Conservation (phyloP, 2,888 invertebrate genomes). For the Lasioglossum marginatum region DNA sequence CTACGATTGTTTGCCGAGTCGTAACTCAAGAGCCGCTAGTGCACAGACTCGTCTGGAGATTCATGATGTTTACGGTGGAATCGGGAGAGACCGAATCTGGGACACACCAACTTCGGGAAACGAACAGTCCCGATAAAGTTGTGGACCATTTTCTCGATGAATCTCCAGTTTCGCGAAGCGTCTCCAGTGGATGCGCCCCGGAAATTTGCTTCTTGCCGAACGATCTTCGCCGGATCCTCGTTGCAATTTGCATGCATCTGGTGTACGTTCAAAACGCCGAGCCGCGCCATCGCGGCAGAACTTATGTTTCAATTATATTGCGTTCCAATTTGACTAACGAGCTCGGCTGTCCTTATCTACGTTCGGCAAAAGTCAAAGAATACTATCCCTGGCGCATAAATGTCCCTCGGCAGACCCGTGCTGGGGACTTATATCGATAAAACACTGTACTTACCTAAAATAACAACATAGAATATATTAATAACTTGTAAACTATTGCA, state of each 20-base stretch:
- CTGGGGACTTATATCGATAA: too few relatives aligned
- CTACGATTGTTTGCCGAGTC: conserved; percentile 29
- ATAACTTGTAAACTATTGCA: too few relatives aligned
- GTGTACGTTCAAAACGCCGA: background rate
- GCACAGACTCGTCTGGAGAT: background rate
- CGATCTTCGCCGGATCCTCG: background rate
- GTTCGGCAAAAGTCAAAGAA: too few relatives aligned
- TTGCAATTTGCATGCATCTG: background rate
- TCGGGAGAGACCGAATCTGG: background rate
- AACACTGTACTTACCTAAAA: too few relatives aligned
- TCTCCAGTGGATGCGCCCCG: background rate
- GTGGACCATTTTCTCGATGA: background rate
- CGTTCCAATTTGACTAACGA: too few relatives aligned
- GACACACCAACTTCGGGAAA: background rate
- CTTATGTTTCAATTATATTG: background rate
- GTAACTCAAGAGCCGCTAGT: conserved; percentile 20
- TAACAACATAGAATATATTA: too few relatives aligned
- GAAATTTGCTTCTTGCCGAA: background rate
- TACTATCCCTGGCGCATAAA: too few relatives aligned
- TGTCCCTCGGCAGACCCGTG: too few relatives aligned
- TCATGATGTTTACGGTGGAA: conserved; percentile 15
- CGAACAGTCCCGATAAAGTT: background rate
- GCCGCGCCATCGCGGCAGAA: background rate
- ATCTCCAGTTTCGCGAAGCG: background rate
- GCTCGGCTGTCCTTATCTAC: too few relatives aligned